Evolutionary conservation across 1,140 invertebrate genomes (phyloP).

Genomic region (Panonychus citri): DNA sequence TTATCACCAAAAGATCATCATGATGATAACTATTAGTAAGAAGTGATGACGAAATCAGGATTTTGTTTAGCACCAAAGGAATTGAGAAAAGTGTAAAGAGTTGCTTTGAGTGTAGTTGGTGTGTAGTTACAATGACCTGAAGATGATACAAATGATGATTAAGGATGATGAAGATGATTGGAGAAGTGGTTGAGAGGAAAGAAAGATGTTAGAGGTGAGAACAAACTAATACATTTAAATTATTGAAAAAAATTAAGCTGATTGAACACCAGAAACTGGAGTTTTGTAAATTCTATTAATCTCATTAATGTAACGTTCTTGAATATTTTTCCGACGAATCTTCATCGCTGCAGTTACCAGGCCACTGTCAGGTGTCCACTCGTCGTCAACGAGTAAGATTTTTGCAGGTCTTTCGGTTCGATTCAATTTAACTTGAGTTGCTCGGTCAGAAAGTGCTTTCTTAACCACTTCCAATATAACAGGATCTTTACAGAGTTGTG

Average conservation of each 20-base stretch:
- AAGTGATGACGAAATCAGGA: too few relatives aligned
- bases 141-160: too few relatives aligned
- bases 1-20: too few relatives aligned
- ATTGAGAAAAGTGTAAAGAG: too few relatives aligned
- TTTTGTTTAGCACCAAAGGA: too few relatives aligned
- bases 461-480: conserved; percentile 34
- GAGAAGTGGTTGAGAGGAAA: too few relatives aligned
- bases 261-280: not conserved
- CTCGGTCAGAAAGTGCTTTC: conserved; percentile 48
- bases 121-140: too few relatives aligned
- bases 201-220: too few relatives aligned
- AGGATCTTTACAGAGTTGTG: conserved; percentile 45
- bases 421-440: conserved; percentile 54
- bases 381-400: conserved; percentile 21
- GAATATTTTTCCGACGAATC: conserved; percentile 12
- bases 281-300: conserved; percentile 2
- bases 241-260: not conserved
- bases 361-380: conserved; percentile 36
- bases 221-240: too few relatives aligned
- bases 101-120: too few relatives aligned
- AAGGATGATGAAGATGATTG: too few relatives aligned
- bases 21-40: too few relatives aligned
- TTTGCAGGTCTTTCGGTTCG: conserved; percentile 24
- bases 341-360: conserved; percentile 31
- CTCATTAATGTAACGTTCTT: conserved; percentile 11